Conservation (phyloP, 2,113 vertebrate species). For the Calidris pygmaea region DNA sequence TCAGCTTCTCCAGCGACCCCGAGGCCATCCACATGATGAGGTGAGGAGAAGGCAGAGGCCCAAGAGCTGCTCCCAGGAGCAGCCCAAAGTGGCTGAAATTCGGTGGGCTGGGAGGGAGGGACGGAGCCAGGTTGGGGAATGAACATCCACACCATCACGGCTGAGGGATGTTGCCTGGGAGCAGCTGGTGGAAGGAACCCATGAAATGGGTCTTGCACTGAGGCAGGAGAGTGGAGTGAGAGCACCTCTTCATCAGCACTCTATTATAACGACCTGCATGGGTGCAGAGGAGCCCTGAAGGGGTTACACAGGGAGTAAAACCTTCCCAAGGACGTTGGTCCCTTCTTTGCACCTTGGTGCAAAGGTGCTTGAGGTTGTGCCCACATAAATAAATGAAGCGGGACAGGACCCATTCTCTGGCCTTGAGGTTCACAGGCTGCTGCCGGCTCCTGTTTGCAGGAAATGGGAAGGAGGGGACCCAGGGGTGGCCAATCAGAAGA, state of each 20-base stretch:
- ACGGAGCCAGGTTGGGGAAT: rapidly evolving
- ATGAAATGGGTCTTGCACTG: rapidly evolving
- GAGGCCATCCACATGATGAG: slow-evolving; percentile 98
- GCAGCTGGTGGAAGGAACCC: rapidly evolving
- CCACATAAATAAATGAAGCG: rapidly evolving
- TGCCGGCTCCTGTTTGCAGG: slow-evolving; percentile 63
- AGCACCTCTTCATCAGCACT: neutral
- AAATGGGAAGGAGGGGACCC: slow-evolving; percentile 97
- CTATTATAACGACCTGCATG: rapidly evolving
- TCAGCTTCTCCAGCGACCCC: slow-evolving; percentile 90
- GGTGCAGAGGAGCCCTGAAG: no score
- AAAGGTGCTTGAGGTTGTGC: rapidly evolving
- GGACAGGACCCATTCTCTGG: neutral
- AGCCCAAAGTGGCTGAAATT: rapidly evolving
- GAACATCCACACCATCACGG: neutral
- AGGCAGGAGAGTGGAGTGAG: neutral
- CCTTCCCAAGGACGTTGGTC: rapidly evolving
- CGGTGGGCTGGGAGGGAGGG: neutral
- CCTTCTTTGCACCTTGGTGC: no score
- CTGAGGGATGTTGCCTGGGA: neutral
- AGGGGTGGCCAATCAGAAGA: slow-evolving; percentile 96
- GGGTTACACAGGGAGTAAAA: neutral
- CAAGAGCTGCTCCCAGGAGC: rapidly evolving
- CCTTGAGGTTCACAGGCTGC: neutral
- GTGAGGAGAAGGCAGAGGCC: slow-evolving; percentile 34